Evolutionary conservation across 2,113 vertebrate genomes (phyloP), one percentile per base, ranked within the genome.

Genomic region (Misgurnus mizolepis): DNA sequence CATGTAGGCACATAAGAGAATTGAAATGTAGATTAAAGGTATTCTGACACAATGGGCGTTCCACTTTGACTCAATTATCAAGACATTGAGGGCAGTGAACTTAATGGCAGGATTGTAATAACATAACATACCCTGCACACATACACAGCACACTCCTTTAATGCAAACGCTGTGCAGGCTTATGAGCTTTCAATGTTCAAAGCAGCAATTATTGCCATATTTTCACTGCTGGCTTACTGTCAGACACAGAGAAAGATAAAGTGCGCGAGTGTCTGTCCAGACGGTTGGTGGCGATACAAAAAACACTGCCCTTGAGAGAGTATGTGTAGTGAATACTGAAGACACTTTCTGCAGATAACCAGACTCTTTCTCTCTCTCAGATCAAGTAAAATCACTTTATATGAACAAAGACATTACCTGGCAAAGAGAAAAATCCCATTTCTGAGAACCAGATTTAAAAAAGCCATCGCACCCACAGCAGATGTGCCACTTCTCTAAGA

Each of bases 181-280:
- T 89, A 85, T 78, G 84, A 82, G 87, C 84, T 83, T 84, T 85
- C 88, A 88, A 89, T 85, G 82, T 88, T 89, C 82, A 78, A 82
- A 79, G 75, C 50, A 80, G 80, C 85, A 89, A 83, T 89, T 87
- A 88, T 76, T 74, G 82, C 80, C 50, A 77, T 80, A 85, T 82
- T 83, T 79, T 78, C 65, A 75, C 72, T 80, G 12, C 17, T 53
- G 75, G 72, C 80, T 82, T 81, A 81, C 88, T 89, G 78, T 78
- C 78, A 79, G 55, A 80, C 45, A 70, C 41, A 65, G 56, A 8
- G 53, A 71, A 58, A 71, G 49, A 68, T 60, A 55, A 15, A 80
- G 45, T 71, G 6, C 56, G 40, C 68, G 18, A 72, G 7, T 61
- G 43, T 71, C 61, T 50, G 64, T 70, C 58, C 56, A 68, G 39